A percentile compares a stretch with the other conserved stretches of the same genome.
Evolutionary conservation across 1,140 invertebrate species (phyloP).

Genomic region (Diachasma alloeum): DNA sequence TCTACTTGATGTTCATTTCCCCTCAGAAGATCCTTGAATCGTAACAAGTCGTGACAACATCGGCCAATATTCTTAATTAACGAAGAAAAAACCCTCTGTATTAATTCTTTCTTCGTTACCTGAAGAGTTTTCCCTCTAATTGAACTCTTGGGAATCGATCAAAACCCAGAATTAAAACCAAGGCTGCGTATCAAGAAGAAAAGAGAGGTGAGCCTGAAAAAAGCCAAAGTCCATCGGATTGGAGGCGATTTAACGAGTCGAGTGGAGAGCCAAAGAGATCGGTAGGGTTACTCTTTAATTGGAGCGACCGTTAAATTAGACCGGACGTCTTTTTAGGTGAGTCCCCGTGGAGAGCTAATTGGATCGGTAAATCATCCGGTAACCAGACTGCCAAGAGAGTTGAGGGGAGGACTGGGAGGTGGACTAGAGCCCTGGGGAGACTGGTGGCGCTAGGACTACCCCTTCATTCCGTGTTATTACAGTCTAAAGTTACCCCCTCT

Average conservation of each 20-base stretch:
- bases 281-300: slow-evolving; percentile 59
- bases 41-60: too few relatives aligned
- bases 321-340: slow-evolving; percentile 62
- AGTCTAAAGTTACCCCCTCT: slow-evolving; percentile 65
- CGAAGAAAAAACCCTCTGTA: too few relatives aligned
- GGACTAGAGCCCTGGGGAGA: slow-evolving; percentile 20
- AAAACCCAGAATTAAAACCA: not conserved
- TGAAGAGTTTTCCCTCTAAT: not conserved
- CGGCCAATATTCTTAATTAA: too few relatives aligned
- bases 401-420: not conserved
- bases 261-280: slow-evolving; percentile 25
- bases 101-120: not conserved
- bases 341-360: slow-evolving; percentile 58
- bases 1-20: too few relatives aligned
- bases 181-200: not conserved
- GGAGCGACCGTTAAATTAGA: slow-evolving; percentile 64
- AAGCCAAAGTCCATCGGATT: not conserved
- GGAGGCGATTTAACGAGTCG: slow-evolving; percentile 22
- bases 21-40: too few relatives aligned
- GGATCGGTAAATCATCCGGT: slow-evolving; percentile 67
- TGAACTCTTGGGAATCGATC: not conserved
- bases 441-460: slow-evolving; percentile 46
- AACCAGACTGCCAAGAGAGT: slow-evolving; percentile 44
- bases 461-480: slow-evolving; percentile 67
- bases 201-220: not conserved